Evolutionary conservation across 2,113 vertebrate species (phyloP).

Genomic region (Oplegnathus fasciatus): DNA sequence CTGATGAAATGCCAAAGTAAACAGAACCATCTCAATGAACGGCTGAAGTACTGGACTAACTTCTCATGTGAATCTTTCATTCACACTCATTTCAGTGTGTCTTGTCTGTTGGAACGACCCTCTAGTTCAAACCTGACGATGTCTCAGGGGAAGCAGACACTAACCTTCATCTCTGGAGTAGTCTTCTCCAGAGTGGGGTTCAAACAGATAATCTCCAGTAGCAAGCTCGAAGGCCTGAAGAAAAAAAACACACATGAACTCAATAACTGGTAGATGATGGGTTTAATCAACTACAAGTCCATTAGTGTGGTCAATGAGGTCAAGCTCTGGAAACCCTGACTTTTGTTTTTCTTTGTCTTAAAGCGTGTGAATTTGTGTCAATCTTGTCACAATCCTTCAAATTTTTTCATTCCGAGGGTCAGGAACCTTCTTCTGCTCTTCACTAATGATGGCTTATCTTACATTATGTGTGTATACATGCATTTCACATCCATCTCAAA

Average conservation of each 20-base stretch:
- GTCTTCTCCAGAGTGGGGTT: constrained; percentile 97
- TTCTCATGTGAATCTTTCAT: background rate
- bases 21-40: background rate
- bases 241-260: constrained; percentile 8
- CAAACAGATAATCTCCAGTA: constrained; percentile 97
- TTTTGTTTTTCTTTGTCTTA: background rate
- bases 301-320: background rate
- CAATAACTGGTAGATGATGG: background rate
- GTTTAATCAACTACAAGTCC: background rate
- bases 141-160: constrained; percentile 73
- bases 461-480: background rate
- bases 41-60: background rate
- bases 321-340: background rate
- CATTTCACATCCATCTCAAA: background rate
- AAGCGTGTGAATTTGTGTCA: background rate
- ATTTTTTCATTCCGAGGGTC: background rate
- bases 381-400: background rate
- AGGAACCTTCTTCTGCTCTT: background rate
- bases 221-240: constrained; percentile 94
- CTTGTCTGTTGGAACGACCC: background rate
- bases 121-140: background rate
- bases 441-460: background rate
- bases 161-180: constrained; percentile 97
- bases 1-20: background rate
- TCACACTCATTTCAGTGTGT: background rate